Evolutionary conservation across 2,888 invertebrate species (phyloP).

Genomic region (Drosophila siamana): DNA sequence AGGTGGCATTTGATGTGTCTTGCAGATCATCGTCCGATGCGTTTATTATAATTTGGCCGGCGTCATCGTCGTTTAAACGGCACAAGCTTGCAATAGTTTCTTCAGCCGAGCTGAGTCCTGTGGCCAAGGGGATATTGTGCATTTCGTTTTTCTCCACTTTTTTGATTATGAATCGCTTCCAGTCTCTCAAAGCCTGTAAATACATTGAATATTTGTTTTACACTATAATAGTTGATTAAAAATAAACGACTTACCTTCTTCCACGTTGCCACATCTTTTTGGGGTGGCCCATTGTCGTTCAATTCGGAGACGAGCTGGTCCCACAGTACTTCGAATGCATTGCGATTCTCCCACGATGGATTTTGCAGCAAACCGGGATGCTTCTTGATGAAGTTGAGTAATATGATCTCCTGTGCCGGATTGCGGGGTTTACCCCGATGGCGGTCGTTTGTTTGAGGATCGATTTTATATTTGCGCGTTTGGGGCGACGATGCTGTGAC

Average conservation of each 20-base stretch:
- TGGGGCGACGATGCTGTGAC: conserved; percentile 25
- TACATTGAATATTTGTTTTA: background rate
- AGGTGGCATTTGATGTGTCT: conserved; percentile 56
- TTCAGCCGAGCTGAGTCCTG: conserved; percentile 61
- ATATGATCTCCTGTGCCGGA: conserved; percentile 54
- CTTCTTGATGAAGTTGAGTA: conserved; percentile 64
- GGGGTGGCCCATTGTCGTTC: conserved; percentile 58
- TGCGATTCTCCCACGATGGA: conserved; percentile 65
- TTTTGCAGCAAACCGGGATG: conserved; percentile 62
- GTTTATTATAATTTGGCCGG: conserved; percentile 60
- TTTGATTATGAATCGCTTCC: conserved; percentile 67
- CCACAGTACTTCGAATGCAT: conserved; percentile 57
- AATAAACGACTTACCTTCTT: conserved; percentile 49
- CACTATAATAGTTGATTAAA: background rate
- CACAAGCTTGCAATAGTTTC: conserved; percentile 68
- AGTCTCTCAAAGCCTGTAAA: conserved; percentile 63
- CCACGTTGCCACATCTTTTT: conserved; percentile 65
- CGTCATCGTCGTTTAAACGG: conserved; percentile 65
- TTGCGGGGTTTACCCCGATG: conserved; percentile 65
- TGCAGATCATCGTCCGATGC: conserved; percentile 65
- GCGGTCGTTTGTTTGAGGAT: conserved; percentile 45
- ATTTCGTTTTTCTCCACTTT: conserved; percentile 70
- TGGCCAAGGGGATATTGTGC: conserved; percentile 65
- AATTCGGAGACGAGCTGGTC: conserved; percentile 58
- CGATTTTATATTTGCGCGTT: conserved; percentile 51